Percentiles rank a stretch among this genome's conserved stretches.
These are phyloP conservation scores for Drosophila cardini DNA, from an alignment of 1,140 invertebrate species.

Conservation along the genomic window DNA sequence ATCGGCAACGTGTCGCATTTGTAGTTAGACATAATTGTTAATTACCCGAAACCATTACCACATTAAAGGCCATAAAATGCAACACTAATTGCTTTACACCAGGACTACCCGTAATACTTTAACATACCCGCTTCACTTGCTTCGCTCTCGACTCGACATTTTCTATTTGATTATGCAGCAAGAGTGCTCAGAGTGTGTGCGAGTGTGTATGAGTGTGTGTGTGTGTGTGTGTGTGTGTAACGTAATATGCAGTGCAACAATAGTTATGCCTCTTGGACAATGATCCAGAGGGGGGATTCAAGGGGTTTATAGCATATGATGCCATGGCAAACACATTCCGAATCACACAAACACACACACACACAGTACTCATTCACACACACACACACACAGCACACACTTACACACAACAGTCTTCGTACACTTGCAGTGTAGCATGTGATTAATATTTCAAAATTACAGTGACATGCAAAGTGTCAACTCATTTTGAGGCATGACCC, in stretches of 20 bases:
- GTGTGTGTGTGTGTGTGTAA: conserved; percentile 59
- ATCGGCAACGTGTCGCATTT: conserved; percentile 82
- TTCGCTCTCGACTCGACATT: conserved; percentile 50
- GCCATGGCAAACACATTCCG: conserved; percentile 67
- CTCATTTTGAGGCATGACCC: conserved; percentile 67
- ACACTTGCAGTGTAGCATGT: conserved; percentile 59
- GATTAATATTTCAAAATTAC: conserved; percentile 83
- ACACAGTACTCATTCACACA: conserved; percentile 49
- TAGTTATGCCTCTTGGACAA: conserved; percentile 43
- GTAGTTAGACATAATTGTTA: conserved; percentile 83
- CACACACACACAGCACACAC: conserved; percentile 11
- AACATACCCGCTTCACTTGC: background rate
- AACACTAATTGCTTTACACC: conserved; percentile 81
- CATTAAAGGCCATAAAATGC: conserved; percentile 83
- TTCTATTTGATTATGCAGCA: conserved; percentile 80
- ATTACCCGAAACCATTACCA: conserved; percentile 83
- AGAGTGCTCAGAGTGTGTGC: conserved; percentile 41
- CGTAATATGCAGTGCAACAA: conserved; percentile 75
- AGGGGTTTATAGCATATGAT: conserved; percentile 39
- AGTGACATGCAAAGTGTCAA: conserved; percentile 83
- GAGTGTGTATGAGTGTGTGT: conserved; percentile 32
- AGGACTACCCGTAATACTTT: conserved; percentile 23
- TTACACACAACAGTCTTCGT: conserved; percentile 14
- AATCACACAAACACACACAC: conserved; percentile 9
- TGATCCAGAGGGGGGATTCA: background rate